Base-by-base conservation (phyloP, 1,140 invertebrate species). In the Cepaea nemoralis region DNA sequence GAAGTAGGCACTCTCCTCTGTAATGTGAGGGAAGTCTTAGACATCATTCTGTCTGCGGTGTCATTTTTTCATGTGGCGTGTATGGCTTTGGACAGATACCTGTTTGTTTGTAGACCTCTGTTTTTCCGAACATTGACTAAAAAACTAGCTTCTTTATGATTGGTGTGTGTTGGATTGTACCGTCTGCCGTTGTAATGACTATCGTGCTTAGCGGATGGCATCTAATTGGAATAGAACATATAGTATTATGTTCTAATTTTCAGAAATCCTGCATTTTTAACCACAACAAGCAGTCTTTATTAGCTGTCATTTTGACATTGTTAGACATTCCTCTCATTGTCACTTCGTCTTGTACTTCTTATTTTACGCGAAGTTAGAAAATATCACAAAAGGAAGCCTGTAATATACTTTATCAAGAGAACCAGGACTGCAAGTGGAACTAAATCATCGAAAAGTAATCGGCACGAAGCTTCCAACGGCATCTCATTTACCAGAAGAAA, bases 11-110 rank as follows among this genome's bases (percentile, higher is more conserved):
- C 35, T 19, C 0, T 24, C 33, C 27, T 63, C 1, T 77, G 75
- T 39, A 42, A 8, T n/a, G 16, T 77, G 0, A 12, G 75, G 22
- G 31, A 35, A 27, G 31, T 42, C 19, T 33, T 63, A 0, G 33
- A 63, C 24, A 39, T 77, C 50, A 27, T 35, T 42, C 55, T 55
- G 0, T 27, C 37, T 50, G 42, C 75, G n/a, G 35, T 40, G 37
- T 77, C 75, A 19, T 48, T 77, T 27, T 35, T 35, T 63, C 75
- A 77, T 42, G 75, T 77, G 22, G n/a, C 55, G 5, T 35, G 48
- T 31, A 63, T 77, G 48, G 75, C 75, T 35, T 35, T 77, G 8
- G 75, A 77, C 55, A 48, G 75, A 19, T 77, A 77, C 33, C 33
- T 77, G 2, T 31, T 55, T 10, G 27, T 77, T 12, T 77, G 75